Conservation (phyloP, 2,797 vertebrate species). For the Acanthurus lineatus region DNA sequence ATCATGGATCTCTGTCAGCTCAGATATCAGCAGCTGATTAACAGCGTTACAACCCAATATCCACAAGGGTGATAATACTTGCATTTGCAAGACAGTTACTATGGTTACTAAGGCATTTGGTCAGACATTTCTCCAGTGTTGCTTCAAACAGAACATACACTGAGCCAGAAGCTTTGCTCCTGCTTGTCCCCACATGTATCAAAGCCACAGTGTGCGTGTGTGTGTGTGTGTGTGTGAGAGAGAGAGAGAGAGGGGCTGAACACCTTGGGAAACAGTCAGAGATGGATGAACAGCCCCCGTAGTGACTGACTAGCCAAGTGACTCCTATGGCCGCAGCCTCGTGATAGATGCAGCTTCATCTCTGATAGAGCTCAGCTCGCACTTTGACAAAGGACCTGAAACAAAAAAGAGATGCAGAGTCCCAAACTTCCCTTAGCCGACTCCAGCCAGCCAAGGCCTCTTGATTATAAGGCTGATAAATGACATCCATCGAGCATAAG, state of each 20-base stretch:
- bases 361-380: slow-evolving; percentile 5
- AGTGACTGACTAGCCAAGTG: slow-evolving; percentile 8
- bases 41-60: slow-evolving; percentile 4
- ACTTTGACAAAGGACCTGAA: slow-evolving; percentile 29
- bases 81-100: slow-evolving; percentile 7
- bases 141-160: neutral
- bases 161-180: neutral
- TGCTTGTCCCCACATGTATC: neutral
- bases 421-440: slow-evolving; percentile 8
- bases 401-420: slow-evolving; percentile 22
- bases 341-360: slow-evolving; percentile 34
- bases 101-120: slow-evolving; percentile 13
- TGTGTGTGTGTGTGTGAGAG: too few relatives aligned
- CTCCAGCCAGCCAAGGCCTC: slow-evolving; percentile 41
- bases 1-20: slow-evolving; percentile 11
- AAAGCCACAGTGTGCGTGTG: neutral
- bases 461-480: slow-evolving; percentile 54
- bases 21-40: neutral
- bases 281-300: neutral
- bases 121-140: slow-evolving; percentile 8
- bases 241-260: neutral
- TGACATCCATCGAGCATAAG: slow-evolving; percentile 55
- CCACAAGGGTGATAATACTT: neutral
- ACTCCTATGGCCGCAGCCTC: neutral
- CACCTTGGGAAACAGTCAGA: too few relatives aligned